These are phyloP conservation scores for Amyelois transitella DNA, from an alignment of 1,140 invertebrate genomes.

Conservation along the genomic window DNA sequence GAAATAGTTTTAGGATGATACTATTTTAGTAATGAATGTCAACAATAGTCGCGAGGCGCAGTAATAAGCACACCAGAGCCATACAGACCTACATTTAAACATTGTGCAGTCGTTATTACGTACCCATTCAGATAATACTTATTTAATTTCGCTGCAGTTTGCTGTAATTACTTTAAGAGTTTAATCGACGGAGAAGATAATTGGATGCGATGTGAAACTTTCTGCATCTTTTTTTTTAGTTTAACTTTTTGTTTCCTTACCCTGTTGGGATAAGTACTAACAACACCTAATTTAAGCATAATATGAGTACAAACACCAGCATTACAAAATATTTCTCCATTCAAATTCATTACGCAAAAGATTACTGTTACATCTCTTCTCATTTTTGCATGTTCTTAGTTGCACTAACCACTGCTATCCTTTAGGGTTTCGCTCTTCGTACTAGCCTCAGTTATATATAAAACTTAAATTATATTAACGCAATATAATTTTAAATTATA, in stretches of 20 bases:
- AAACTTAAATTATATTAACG: too few species aligned
- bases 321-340: too few species aligned
- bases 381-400: too few species aligned
- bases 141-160: neutral
- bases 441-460: too few species aligned
- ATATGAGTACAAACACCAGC: too few species aligned
- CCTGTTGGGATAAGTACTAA: too few species aligned
- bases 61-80: neutral
- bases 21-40: neutral
- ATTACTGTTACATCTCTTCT: too few species aligned
- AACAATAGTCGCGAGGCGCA: neutral
- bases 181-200: neutral
- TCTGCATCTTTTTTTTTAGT: neutral
- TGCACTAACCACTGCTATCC: too few species aligned
- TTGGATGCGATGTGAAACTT: neutral
- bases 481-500: too few species aligned
- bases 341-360: too few species aligned
- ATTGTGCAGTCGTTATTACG: neutral
- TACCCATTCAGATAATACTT: neutral
- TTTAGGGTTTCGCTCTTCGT: too few species aligned
- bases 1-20: neutral
- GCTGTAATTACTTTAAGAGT: neutral
- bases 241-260: neutral
- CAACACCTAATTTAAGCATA: too few species aligned
- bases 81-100: neutral